A percentile compares a stretch with the other conserved stretches of the same genome.
Evolutionary conservation across 2,113 vertebrate genomes (phyloP).

Genomic region (Catharus bicknelli): DNA sequence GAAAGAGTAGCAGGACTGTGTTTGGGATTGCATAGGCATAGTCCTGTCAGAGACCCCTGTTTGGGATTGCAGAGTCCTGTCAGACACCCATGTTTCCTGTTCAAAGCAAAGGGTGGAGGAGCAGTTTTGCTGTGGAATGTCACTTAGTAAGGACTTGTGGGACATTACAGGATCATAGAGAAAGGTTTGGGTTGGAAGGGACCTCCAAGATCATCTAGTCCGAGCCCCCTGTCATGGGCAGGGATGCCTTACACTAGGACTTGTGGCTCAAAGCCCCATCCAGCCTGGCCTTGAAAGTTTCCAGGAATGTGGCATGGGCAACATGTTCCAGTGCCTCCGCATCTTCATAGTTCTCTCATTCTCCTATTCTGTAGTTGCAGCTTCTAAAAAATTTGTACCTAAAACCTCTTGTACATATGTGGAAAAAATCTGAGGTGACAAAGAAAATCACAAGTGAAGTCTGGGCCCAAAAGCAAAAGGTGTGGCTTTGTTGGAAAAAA

Average conservation of each 20-base stretch:
- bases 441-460: background rate
- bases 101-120: background rate
- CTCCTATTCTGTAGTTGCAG: background rate
- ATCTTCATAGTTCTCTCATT: background rate
- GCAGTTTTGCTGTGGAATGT: background rate
- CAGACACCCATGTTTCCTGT: background rate
- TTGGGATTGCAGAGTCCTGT: background rate
- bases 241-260: background rate
- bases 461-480: background rate
- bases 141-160: background rate
- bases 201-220: background rate
- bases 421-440: background rate
- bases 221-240: background rate
- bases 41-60: background rate
- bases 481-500: background rate
- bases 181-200: background rate
- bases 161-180: background rate
- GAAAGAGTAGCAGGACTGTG: background rate
- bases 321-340: background rate
- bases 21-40: background rate
- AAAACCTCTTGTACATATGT: background rate
- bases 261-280: background rate
- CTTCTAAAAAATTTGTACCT: background rate
- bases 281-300: background rate
- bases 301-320: background rate